Conservation (phyloP, 1,140 invertebrate genomes). For the Orius insidiosus region DNA sequence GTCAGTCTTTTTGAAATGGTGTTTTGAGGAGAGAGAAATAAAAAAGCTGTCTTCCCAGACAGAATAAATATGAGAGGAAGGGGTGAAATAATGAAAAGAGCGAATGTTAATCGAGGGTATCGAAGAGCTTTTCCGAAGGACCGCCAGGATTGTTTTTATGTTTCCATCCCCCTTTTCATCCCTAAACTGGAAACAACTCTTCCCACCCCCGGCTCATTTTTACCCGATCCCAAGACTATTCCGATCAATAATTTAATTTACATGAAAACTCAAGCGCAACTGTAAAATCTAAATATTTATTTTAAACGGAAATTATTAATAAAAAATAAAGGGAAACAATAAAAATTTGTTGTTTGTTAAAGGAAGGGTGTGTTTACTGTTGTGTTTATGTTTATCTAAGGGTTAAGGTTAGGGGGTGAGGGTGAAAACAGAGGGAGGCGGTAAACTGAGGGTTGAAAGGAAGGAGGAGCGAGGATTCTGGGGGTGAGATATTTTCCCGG, state of each 20-base stretch:
- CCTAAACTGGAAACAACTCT: neutral
- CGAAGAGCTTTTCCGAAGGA: too few relatives aligned
- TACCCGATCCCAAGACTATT: slow-evolving; percentile 5
- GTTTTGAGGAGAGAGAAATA: too few relatives aligned
- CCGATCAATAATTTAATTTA: slow-evolving; percentile 12
- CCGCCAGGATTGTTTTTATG: slow-evolving; percentile 9
- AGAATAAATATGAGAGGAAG: too few relatives aligned
- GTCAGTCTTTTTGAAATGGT: too few relatives aligned
- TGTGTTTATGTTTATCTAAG: neutral
- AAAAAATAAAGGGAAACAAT: neutral
- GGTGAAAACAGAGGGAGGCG: too few relatives aligned
- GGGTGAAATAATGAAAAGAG: too few relatives aligned
- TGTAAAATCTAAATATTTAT: neutral
- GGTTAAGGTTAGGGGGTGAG: too few relatives aligned
- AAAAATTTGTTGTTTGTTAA: neutral
- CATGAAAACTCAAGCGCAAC: neutral
- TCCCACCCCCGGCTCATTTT: slow-evolving; percentile 5
- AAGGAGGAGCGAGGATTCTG: neutral
- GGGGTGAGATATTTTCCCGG: slow-evolving; percentile 3
- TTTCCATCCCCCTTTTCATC: neutral
- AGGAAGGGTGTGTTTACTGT: neutral
- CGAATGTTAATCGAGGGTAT: too few relatives aligned
- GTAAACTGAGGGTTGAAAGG: too few relatives aligned
- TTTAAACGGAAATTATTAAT: neutral
- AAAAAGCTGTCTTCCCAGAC: too few relatives aligned